Evolutionary conservation across 2,113 vertebrate species (phyloP).

Genomic region (Archocentrus centrarchus): DNA sequence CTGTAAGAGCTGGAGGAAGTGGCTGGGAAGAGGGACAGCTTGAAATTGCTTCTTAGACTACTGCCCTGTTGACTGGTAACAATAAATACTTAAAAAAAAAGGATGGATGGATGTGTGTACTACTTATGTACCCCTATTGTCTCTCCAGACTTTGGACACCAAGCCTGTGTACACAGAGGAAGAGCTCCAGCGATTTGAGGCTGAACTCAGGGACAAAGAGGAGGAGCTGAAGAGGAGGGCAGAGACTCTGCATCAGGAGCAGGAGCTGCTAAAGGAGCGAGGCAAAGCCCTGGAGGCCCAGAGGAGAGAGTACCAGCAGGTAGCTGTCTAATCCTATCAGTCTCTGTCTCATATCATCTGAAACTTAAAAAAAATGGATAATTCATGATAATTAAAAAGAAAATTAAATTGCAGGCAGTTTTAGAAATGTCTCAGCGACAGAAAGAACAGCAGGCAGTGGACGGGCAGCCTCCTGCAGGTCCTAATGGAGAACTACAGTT

Average conservation of each 20-base stretch:
- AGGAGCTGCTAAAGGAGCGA: constrained; percentile 86
- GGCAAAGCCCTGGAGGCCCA: constrained; percentile 90
- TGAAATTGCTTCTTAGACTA: no score
- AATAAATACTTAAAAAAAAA: no score
- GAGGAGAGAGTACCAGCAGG: constrained; percentile 92
- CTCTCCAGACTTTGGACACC: constrained; percentile 85
- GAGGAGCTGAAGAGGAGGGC: constrained; percentile 85
- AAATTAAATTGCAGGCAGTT: constrained; percentile 79
- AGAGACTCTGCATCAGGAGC: constrained; percentile 84
- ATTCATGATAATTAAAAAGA: neutral
- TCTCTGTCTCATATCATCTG: neutral
- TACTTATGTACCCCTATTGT: fast-evolving
- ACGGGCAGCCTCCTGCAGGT: constrained; percentile 66
- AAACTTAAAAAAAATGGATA: neutral
- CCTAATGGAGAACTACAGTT: constrained; percentile 84
- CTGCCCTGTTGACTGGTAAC: no score
- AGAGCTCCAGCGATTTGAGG: constrained; percentile 88
- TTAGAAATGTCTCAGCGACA: constrained; percentile 90
- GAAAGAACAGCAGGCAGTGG: constrained; percentile 79
- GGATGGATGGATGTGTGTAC: neutral
- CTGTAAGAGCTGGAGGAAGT: no score
- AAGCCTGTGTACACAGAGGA: constrained; percentile 87
- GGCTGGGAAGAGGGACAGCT: neutral
- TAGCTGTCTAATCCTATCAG: constrained; percentile 37
- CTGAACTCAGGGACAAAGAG: constrained; percentile 84